Conservation (phyloP, 1,140 invertebrate genomes). For the Sweltsa coloradensis region DNA sequence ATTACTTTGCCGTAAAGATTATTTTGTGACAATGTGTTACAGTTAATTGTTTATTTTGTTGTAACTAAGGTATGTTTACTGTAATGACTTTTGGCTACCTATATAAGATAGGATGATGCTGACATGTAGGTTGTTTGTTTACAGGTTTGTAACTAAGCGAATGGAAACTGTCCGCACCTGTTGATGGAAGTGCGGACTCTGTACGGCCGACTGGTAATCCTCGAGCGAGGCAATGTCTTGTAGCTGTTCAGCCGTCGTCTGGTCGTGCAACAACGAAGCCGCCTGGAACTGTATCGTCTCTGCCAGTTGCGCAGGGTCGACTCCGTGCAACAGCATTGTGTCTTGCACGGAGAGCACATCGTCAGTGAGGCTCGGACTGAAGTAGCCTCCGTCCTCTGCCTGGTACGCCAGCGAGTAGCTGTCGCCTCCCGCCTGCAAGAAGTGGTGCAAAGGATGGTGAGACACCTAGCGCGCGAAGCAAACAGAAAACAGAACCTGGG, state of each 20-base stretch:
- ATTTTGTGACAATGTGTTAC: too few relatives aligned
- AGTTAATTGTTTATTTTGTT: too few relatives aligned
- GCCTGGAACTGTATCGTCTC: slow-evolving; percentile 43
- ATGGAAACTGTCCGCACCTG: too few relatives aligned
- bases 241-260: slow-evolving; percentile 43
- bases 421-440: slow-evolving; percentile 35
- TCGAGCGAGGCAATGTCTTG: slow-evolving; percentile 53
- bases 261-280: slow-evolving; percentile 41
- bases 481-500: not conserved
- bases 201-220: slow-evolving; percentile 34
- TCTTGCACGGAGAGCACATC: slow-evolving; percentile 57
- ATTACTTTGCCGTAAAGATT: too few relatives aligned
- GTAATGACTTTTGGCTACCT: too few relatives aligned
- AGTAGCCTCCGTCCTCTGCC: slow-evolving; percentile 53
- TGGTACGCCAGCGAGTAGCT: slow-evolving; percentile 44
- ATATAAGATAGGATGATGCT: too few relatives aligned
- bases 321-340: slow-evolving; percentile 50
- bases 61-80: too few relatives aligned
- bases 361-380: slow-evolving; percentile 57
- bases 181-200: slow-evolving; percentile 26
- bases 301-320: slow-evolving; percentile 47
- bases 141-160: too few relatives aligned
- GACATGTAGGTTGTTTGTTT: too few relatives aligned
- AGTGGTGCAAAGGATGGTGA: slow-evolving; percentile 5
- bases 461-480: not conserved